phyloP scores from a whole-genome alignment of 2,113 vertebrate species.

The Phylloscopus whistleri region DNA sequence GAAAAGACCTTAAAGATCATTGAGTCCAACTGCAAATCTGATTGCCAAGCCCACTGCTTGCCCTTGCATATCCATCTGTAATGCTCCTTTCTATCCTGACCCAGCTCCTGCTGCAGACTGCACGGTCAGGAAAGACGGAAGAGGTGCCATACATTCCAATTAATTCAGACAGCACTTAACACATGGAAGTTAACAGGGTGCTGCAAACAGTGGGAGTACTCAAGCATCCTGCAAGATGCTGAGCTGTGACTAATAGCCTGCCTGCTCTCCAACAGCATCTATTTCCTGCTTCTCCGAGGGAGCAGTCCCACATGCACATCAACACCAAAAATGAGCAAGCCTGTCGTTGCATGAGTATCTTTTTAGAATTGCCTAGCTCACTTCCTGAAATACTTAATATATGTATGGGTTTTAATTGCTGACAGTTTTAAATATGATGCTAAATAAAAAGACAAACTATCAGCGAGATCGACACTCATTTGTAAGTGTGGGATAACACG shows the following conservation, averaged over 20 bases:
- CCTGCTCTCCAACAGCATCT: background rate
- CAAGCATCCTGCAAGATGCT: background rate
- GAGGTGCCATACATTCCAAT: background rate
- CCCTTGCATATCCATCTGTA: background rate
- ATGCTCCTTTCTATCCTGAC: background rate
- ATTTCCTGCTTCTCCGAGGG: background rate
- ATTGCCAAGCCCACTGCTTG: background rate
- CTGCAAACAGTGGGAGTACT: slow-evolving; percentile 15
- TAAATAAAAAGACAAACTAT: background rate
- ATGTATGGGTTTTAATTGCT: background rate
- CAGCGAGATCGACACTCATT: background rate
- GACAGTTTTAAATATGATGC: background rate
- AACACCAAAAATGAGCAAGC: background rate
- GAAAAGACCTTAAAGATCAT: background rate
- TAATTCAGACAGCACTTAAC: background rate
- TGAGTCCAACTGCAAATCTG: background rate
- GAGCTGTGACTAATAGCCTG: slow-evolving; percentile 24
- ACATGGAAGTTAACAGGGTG: background rate
- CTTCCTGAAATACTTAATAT: background rate
- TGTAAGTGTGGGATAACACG: background rate
- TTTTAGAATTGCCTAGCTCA: background rate
- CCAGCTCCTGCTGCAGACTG: background rate
- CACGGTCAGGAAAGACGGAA: background rate
- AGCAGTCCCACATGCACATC: background rate
- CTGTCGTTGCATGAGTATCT: background rate